Percentiles rank a stretch among this genome's conserved stretches.
Evolutionary conservation across 2,113 vertebrate genomes (phyloP).

Genomic region (Mormyrus lacerda): DNA sequence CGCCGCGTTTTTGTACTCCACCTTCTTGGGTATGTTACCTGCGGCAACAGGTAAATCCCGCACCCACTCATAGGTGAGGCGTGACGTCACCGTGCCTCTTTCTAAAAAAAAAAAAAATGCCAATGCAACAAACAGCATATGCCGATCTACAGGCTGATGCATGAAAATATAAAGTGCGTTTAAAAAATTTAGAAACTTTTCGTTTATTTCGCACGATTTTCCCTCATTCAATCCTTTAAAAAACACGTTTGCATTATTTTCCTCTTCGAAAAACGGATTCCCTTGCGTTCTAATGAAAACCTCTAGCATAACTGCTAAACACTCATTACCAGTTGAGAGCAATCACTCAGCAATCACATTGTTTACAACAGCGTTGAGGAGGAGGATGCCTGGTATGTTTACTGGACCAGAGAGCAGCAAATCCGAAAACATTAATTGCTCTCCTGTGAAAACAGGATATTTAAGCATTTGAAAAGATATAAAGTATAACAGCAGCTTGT

Average conservation of each 20-base stretch:
- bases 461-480: not conserved
- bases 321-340: not conserved
- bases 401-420: not conserved
- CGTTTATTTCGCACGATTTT: not conserved
- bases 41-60: conserved; percentile 57
- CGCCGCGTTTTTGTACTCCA: conserved; percentile 5
- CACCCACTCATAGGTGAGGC: conserved; percentile 55
- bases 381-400: not conserved
- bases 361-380: not conserved
- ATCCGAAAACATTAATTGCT: not conserved
- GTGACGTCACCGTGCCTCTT: conserved; percentile 49
- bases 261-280: not conserved
- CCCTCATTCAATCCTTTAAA: not conserved
- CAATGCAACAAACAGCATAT: not conserved
- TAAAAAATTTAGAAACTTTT: not conserved
- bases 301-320: not conserved
- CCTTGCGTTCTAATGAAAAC: not conserved
- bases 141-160: not conserved
- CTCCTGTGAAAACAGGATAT: not conserved
- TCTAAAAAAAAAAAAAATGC: not conserved
- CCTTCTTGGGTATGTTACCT: conserved; percentile 51
- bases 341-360: not conserved
- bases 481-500: not conserved
- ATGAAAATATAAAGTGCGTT: not conserved
- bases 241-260: not conserved